These are phyloP conservation scores for Melanaphis sacchari DNA, from an alignment of 1,140 invertebrate species.

Conservation along the genomic window DNA sequence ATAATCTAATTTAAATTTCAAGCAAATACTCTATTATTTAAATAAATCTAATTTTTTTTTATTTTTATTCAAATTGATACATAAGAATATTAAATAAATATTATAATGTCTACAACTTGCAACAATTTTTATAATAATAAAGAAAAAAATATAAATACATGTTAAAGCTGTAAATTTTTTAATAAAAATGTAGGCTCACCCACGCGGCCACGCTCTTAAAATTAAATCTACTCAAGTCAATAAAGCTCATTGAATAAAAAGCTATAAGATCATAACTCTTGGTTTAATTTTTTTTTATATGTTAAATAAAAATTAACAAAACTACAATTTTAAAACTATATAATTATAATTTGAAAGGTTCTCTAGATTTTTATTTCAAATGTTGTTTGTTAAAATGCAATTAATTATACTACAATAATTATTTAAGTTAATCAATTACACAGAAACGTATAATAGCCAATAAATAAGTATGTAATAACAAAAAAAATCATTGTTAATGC, in stretches of 20 bases:
- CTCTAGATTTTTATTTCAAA: not conserved
- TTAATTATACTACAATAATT: not conserved
- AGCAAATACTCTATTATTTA: not conserved
- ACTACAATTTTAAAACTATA: not conserved
- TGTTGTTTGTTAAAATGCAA: not conserved
- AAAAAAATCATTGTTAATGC: not conserved
- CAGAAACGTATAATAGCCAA: not conserved
- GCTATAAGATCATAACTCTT: not conserved
- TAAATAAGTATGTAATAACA: too few relatives aligned
- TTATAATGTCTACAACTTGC: not conserved
- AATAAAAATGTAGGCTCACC: not conserved
- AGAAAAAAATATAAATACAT: not conserved
- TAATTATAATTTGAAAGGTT: not conserved
- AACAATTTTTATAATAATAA: not conserved
- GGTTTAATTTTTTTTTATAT: not conserved
- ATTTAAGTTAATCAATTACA: not conserved
- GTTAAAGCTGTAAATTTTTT: not conserved
- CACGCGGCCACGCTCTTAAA: not conserved
- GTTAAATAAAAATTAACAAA: not conserved
- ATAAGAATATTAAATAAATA: not conserved
- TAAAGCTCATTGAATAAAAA: not conserved
- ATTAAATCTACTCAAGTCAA: not conserved
- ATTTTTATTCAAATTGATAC: not conserved
- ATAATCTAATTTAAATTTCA: not conserved
- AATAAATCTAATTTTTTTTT: not conserved